A percentile compares a stretch with the other conserved stretches of the same genome.
Conservation (phyloP, 2,113 vertebrate genomes). For the Mionectes macconnelli region DNA sequence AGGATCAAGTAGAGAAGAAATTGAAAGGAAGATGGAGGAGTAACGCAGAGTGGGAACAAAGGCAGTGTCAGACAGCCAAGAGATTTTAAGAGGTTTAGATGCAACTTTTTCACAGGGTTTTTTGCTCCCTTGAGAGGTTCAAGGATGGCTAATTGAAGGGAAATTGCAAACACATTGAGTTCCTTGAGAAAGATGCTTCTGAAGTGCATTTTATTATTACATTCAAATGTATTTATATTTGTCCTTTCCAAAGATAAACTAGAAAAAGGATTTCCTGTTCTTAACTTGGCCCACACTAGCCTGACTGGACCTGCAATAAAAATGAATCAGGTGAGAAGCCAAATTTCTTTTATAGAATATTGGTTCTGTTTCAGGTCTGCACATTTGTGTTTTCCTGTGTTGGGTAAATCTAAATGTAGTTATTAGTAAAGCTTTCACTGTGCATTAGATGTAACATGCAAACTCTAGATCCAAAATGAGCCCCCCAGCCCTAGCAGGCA, state of each 20-base stretch:
- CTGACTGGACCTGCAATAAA: constrained; percentile 55
- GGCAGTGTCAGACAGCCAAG: neutral
- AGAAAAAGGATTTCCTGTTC: constrained; percentile 65
- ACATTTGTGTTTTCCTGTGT: neutral
- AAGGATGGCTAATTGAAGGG: neutral
- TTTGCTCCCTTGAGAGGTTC: neutral
- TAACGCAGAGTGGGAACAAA: neutral
- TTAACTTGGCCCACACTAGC: constrained; percentile 48
- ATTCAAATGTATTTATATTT: neutral
- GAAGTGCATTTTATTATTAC: neutral
- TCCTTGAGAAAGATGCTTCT: neutral
- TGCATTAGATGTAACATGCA: neutral
- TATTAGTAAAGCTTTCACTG: neutral
- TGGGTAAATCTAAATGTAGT: neutral
- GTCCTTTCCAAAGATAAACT: constrained; percentile 59
- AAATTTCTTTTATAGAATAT: neutral
- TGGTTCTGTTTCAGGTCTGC: neutral
- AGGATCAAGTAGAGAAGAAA: neutral
- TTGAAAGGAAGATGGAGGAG: neutral
- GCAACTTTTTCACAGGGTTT: neutral
- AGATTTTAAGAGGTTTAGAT: neutral
- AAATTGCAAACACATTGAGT: neutral
- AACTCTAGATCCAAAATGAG: neutral
- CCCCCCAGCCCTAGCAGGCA: neutral
- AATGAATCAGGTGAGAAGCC: constrained; percentile 62